Conservation (phyloP, 1,140 invertebrate genomes). For the Gyrodactylus salaris region DNA sequence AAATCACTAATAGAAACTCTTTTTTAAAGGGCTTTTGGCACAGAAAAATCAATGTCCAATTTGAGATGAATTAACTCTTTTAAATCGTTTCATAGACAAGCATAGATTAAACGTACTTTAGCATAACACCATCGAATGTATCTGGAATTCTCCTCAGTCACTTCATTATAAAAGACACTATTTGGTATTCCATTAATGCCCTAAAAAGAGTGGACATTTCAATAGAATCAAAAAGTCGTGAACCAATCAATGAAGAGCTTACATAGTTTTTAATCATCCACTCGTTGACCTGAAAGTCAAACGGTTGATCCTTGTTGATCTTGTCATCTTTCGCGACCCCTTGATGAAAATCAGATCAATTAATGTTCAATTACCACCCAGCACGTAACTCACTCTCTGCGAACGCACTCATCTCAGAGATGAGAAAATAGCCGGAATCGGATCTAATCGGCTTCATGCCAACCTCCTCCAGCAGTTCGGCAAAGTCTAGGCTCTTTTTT, state of each 20-base stretch:
- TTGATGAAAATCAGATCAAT: neutral
- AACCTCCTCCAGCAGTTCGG: conserved; percentile 34
- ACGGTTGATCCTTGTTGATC: conserved; percentile 20
- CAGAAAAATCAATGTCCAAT: too few species aligned
- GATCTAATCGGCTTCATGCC: conserved; percentile 66
- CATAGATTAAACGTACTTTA: neutral
- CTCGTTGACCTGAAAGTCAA: conserved; percentile 65
- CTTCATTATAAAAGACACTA: neutral
- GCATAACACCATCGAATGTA: neutral
- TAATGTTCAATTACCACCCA: neutral
- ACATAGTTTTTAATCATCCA: conserved; percentile 61
- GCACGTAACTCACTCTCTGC: conserved; percentile 10
- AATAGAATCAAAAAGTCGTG: too few species aligned
- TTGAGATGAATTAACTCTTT: too few species aligned
- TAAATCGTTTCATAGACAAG: too few species aligned
- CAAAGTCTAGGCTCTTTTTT: conserved; percentile 47
- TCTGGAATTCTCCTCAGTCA: neutral
- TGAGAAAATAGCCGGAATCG: conserved; percentile 77
- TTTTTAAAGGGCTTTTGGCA: too few species aligned
- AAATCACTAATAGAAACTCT: too few species aligned
- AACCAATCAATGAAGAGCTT: neutral
- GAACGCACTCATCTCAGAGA: conserved; percentile 42
- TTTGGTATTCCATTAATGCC: neutral
- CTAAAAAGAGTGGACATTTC: neutral
- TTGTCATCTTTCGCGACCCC: conserved; percentile 11